phyloP scores from a whole-genome alignment of 1,140 invertebrate genomes.

The Drosophila navojoa region DNA sequence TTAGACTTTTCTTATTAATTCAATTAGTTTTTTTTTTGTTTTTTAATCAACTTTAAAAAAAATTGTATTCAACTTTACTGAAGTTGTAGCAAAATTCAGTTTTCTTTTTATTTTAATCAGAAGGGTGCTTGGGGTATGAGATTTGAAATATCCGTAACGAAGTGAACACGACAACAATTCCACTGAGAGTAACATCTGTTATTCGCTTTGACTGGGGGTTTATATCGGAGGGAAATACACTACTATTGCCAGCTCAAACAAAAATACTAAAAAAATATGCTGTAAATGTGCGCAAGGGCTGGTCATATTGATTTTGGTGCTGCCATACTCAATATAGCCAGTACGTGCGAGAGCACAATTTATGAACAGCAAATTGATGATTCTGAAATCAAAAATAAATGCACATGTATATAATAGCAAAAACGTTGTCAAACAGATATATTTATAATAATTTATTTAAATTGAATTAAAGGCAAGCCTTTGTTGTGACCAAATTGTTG shows the following conservation, averaged over 20 bases:
- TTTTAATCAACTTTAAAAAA: background rate
- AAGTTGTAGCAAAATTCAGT: conserved; percentile 27
- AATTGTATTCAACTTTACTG: conserved; percentile 11
- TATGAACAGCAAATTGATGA: background rate
- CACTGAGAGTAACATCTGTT: conserved; percentile 60
- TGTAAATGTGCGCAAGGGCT: background rate
- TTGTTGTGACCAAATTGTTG: too few relatives aligned
- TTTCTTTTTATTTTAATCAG: conserved; percentile 14
- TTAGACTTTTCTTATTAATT: conserved; percentile 13
- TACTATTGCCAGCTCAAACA: background rate
- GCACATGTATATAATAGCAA: too few relatives aligned
- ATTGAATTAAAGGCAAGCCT: too few relatives aligned
- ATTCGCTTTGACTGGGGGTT: conserved; percentile 13
- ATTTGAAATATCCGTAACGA: conserved; percentile 40
- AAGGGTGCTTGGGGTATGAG: conserved; percentile 19
- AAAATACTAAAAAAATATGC: conserved; percentile 23
- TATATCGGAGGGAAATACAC: background rate
- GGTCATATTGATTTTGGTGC: conserved; percentile 9
- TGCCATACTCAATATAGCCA: background rate
- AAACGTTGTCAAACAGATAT: too few relatives aligned
- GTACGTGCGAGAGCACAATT: background rate
- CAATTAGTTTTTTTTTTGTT: conserved; percentile 3
- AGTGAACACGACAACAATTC: conserved; percentile 51
- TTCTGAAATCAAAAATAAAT: too few relatives aligned
- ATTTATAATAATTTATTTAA: too few relatives aligned